phyloP scores from a whole-genome alignment of 2,888 invertebrate genomes.

The Melitaea athalia region DNA sequence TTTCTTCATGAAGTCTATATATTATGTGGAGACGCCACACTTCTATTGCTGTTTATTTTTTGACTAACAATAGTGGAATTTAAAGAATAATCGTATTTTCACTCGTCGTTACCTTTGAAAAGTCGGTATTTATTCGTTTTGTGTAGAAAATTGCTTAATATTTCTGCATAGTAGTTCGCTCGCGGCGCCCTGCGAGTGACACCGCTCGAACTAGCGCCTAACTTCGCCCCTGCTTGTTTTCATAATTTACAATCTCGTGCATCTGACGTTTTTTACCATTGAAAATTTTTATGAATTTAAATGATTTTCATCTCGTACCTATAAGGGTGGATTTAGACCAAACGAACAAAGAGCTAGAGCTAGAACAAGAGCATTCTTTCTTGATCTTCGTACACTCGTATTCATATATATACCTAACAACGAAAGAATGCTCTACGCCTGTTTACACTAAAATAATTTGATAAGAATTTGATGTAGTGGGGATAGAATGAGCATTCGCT shows the following conservation, averaged over 20 bases:
- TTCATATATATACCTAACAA: too few species aligned
- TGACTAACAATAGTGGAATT: too few species aligned
- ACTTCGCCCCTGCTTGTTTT: slow-evolving; percentile 32
- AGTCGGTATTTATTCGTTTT: neutral
- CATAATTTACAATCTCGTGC: slow-evolving; percentile 34
- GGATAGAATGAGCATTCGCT: too few species aligned
- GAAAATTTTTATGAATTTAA: slow-evolving; percentile 4
- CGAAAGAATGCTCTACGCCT: too few species aligned
- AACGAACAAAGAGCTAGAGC: too few species aligned
- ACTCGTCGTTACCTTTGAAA: neutral
- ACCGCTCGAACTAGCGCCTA: slow-evolving; percentile 30
- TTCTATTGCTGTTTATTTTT: too few species aligned
- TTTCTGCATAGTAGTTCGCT: slow-evolving; percentile 23
- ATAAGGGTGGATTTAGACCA: neutral
- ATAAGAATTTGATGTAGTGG: too few species aligned
- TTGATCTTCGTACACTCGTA: too few species aligned
- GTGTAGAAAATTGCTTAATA: slow-evolving; percentile 10
- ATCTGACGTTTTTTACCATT: slow-evolving; percentile 20
- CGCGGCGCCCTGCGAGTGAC: slow-evolving; percentile 30
- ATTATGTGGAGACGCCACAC: too few species aligned
- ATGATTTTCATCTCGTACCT: neutral
- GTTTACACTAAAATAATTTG: too few species aligned
- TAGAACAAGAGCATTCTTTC: too few species aligned
- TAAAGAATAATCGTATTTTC: neutral
- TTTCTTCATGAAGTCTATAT: too few species aligned